Percentiles rank a stretch among this genome's conserved stretches.
phyloP scores from a whole-genome alignment of 2,888 invertebrate genomes.

The Cryptocephalus moraei region DNA sequence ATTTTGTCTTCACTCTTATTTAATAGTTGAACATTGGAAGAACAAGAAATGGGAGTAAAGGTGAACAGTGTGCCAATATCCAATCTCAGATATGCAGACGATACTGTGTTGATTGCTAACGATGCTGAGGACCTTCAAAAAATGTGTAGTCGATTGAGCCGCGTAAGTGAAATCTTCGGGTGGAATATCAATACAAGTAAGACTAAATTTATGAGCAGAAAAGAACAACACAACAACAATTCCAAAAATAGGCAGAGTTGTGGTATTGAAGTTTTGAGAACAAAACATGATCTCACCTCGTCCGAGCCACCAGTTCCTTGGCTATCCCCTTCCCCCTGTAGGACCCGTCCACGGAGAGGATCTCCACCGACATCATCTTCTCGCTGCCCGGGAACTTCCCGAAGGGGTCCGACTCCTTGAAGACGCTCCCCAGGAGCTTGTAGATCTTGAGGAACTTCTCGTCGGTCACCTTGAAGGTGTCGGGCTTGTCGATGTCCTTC shows the following conservation, averaged over 20 bases:
- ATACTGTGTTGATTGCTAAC: no score
- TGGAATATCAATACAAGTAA: no score
- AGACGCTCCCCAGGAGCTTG: conserved; percentile 48
- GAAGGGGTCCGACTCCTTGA: conserved; percentile 45
- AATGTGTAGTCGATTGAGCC: no score
- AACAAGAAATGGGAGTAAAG: no score
- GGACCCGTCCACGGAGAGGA: conserved; percentile 54
- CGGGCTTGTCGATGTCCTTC: conserved; percentile 21
- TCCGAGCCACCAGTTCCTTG: conserved; percentile 48
- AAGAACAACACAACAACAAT: conserved; percentile 7
- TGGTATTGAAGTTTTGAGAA: background rate
- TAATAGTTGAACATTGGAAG: no score
- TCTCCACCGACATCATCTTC: conserved; percentile 50
- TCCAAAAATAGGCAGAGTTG: background rate
- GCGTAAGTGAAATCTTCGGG: no score
- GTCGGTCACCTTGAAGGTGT: conserved; percentile 29
- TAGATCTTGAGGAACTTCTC: conserved; percentile 56
- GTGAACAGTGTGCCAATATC: no score
- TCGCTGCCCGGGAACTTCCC: conserved; percentile 46
- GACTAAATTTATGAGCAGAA: no score
- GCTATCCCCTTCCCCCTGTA: conserved; percentile 60
- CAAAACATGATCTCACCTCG: conserved; percentile 43
- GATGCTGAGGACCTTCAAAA: no score
- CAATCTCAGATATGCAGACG: no score
- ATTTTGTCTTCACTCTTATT: no score